Evolutionary conservation across 1,140 invertebrate species (phyloP), one percentile per base, ranked within the genome.

Genomic region (Drosophila athabasca): DNA sequence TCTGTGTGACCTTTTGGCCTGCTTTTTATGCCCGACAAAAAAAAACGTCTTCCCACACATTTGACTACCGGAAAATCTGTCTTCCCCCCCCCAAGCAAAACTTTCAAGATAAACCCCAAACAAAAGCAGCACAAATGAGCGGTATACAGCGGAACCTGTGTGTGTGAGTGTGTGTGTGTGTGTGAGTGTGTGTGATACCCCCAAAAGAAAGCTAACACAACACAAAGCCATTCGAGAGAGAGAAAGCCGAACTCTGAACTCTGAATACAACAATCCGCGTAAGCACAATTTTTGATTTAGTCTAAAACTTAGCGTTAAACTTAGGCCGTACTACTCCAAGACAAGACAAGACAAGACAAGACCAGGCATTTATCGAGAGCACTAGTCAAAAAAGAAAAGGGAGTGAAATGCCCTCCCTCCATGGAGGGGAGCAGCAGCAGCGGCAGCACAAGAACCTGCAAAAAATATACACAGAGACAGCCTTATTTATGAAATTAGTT

Each of bases 401-500:
- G 22, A 17, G 24, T 44, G 13, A 62, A 67, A 55, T 67, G 75
- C 71, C 72, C 72, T 76, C 71, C 72, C 72, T 76, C 72, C 72
- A 76, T 69, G 66, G 66, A 69, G 55, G 59, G 51, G 17, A 46
- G 29, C 22, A 35, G 43, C 46, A 53, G 65, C 46, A 45, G 52
- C 26, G 15, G 54, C 26, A 45, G 43, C 54, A 44, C 43, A 57
- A 57, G 26, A 52, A 15, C 61, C 44, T 43, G 49, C 39, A 54
- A 60, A 60, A 43, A 58, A 17, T 17, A 26, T 29, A 60, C 31
- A 58, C 51, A 66, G 57, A 62, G 76, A 52, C 78, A 89, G 83
- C 84, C 83, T 88, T 88, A 88, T 88, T 88, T 88, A 88, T 89
- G 62, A 83, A 83, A 61, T 88, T 88, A 88, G 83, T 89, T 89